Evolutionary conservation across 2,888 invertebrate species (phyloP), one percentile per base, ranked within the genome.

Genomic region (Sarcophaga variegata): DNA sequence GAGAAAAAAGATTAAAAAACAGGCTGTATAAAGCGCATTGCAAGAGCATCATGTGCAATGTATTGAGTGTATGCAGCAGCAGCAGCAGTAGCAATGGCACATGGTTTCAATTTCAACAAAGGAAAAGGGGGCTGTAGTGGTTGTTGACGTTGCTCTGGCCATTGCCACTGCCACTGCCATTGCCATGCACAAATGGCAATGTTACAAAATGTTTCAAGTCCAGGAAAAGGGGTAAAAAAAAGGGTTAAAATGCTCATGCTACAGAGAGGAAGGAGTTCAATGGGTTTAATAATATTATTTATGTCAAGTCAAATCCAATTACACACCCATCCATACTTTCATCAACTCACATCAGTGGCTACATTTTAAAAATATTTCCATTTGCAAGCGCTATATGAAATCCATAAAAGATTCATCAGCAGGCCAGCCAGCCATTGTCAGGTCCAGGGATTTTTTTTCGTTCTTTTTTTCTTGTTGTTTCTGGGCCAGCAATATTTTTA

Each of bases 241-340:
- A 14, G 49, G 54, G 12, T 3, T 3, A 54, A 54, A 14, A 4
- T 54, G 54, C 14, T 10, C 37, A 37, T 54, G 14, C 14, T 54
- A 2, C 54, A 54, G 17, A 71, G 59, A 81, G 71, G n/a, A 37
- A 84, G 80, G 12, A 12, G 17, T 17, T 76, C 71, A 84, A 72
- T 85, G 84, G 62, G 12, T 77, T 85, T 85, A 85, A 85, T 85
- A 80, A 81, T 81, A 77, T 81, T 81, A 85, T 81, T 81, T 71
- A 76, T 85, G 80, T 76, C 84, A 81, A 76, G 84, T 81, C 84
- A 81, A 81, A 85, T 67, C 49, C 84, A 81, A 81, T 80, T 80
- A 71, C 37, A 66, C 25, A 80, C 74, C 60, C 74, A 27, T 8
- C 14, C 59, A 66, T 22, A 66, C 25, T 60, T 37, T 37, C 37